These are phyloP conservation scores for Cossypha polioptera DNA, from an alignment of 2,797 vertebrate species.

Conservation along the genomic window DNA sequence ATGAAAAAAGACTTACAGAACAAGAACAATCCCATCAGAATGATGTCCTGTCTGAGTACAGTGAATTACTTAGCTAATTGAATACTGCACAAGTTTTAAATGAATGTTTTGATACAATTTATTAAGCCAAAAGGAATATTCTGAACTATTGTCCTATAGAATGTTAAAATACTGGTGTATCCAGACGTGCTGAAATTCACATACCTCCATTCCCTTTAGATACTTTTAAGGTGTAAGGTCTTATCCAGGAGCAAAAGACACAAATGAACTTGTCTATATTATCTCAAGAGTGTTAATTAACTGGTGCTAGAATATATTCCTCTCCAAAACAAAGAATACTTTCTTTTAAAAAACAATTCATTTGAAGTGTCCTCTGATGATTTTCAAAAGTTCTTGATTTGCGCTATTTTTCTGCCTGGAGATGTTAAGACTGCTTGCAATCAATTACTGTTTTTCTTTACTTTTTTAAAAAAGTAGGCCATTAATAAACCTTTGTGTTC, in stretches of 20 bases:
- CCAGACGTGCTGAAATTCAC: background rate
- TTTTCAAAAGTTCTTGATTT: background rate
- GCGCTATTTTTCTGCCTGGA: background rate
- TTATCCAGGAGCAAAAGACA: background rate
- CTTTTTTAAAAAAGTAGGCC: background rate
- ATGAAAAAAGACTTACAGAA: background rate
- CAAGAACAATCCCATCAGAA: background rate
- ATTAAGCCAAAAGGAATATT: background rate
- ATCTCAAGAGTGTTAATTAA: background rate
- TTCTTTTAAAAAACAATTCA: accelerated
- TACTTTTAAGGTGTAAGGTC: background rate
- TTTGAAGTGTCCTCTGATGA: background rate
- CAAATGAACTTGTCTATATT: accelerated
- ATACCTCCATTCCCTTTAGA: accelerated
- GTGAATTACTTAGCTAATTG: background rate
- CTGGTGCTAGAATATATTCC: background rate
- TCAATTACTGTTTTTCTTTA: background rate
- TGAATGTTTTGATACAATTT: background rate
- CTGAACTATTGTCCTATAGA: background rate
- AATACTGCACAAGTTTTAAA: background rate
- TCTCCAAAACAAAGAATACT: background rate
- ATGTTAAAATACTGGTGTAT: background rate
- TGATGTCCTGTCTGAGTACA: background rate
- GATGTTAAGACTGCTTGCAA: background rate
- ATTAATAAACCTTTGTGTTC: background rate